phyloP scores from a whole-genome alignment of 2,888 invertebrate genomes.

The Amiota communis region DNA sequence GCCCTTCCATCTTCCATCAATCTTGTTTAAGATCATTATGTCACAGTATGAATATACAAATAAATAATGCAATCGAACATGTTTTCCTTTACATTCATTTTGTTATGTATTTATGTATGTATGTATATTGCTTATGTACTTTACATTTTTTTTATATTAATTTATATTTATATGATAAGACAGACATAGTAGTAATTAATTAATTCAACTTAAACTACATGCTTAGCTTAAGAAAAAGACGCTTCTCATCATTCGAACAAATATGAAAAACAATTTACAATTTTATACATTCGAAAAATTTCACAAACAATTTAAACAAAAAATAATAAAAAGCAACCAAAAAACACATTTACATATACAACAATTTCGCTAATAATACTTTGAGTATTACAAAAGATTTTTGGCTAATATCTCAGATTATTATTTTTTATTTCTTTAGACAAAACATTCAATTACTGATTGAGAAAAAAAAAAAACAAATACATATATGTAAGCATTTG shows the following conservation, averaged over 20 bases:
- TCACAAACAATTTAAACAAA: slow-evolving; percentile 4
- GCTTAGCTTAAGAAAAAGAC: too few relatives aligned
- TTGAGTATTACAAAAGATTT: slow-evolving; percentile 29
- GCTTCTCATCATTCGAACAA: not conserved
- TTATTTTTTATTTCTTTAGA: too few relatives aligned
- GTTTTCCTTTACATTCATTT: too few relatives aligned
- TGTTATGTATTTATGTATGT: not conserved
- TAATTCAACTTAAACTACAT: slow-evolving; percentile 16
- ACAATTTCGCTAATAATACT: slow-evolving; percentile 32
- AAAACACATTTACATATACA: not conserved
- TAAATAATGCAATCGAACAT: too few relatives aligned
- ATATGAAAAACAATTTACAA: slow-evolving; percentile 4
- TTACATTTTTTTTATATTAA: not conserved
- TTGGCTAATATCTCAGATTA: not conserved
- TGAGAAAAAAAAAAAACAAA: too few relatives aligned
- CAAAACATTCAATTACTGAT: too few relatives aligned
- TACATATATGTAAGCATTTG: too few relatives aligned
- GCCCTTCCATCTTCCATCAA: too few relatives aligned
- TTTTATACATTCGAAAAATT: slow-evolving; percentile 5
- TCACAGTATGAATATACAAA: too few relatives aligned
- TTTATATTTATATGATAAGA: not conserved
- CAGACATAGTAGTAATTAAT: not conserved
- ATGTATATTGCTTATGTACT: not conserved
- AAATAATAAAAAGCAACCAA: slow-evolving; percentile 15
- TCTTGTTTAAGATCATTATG: too few relatives aligned